These are phyloP conservation scores for Beroe forskalii DNA, from an alignment of 37 sponge, comb jelly and placozoan genomes.

Conservation along the genomic window DNA sequence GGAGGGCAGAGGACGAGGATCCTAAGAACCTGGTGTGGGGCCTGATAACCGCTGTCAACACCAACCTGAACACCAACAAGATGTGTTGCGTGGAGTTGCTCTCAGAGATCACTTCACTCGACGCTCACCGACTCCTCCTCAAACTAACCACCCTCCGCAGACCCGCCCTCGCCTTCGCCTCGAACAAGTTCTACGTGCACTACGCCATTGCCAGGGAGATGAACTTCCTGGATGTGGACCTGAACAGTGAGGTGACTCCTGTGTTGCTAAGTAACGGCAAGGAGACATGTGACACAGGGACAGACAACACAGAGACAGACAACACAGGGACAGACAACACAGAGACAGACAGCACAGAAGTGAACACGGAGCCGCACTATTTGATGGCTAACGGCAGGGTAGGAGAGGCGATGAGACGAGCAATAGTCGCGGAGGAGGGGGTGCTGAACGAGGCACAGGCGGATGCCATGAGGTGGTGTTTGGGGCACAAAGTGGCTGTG, in stretches of 20 bases:
- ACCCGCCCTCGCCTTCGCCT: background rate
- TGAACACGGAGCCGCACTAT: slow-evolving; percentile 34
- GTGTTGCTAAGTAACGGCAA: background rate
- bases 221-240: background rate
- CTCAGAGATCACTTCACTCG: background rate
- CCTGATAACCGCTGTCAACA: background rate
- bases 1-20: background rate
- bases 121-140: background rate
- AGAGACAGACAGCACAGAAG: background rate
- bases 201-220: background rate
- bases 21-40: background rate
- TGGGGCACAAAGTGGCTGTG: slow-evolving; percentile 1
- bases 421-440: background rate
- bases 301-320: background rate
- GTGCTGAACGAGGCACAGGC: slow-evolving; percentile 3
- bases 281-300: background rate
- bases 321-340: too few relatives aligned
- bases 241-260: background rate
- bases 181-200: slow-evolving; percentile 5
- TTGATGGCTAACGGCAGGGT: background rate
- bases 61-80: background rate
- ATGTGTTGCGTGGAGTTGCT: slow-evolving; percentile 3
- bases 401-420: background rate
- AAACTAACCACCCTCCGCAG: background rate
- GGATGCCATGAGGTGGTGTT: slow-evolving; percentile 1